Evolutionary conservation across 2,797 vertebrate species (phyloP), one percentile per base, ranked within the genome.

Genomic region (Orestias chungarensis): DNA sequence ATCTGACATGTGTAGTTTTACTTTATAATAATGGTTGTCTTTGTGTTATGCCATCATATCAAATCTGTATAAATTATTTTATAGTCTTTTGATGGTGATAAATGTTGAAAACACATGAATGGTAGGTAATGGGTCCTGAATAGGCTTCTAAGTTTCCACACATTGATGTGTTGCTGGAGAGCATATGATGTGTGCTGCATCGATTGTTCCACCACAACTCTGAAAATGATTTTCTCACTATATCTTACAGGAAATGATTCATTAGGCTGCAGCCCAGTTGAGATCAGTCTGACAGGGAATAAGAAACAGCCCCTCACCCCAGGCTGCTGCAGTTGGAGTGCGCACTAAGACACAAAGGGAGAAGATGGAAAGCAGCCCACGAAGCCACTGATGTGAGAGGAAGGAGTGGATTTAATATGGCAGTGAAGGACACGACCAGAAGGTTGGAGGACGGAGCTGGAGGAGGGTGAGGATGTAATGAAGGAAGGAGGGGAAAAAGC

Each of bases 241-340:
- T 85, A 87, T 90, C 86, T 86, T 66, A 69, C 80, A 92, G 93
- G 93, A 94, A 93, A 92, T 90, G 78, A 93, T 87, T 89, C 75
- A 90, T 89, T 89, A 90, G 85, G 80, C 84, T 68, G 78, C 44
- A 80, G 83, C 82, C 86, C 80, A 82, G 80, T 89, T 90, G 82
- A 86, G 86, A 87, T 81, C 69, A 25, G 73, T 88, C 82, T 86
- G 83, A 90, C 79, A 77, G 73, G 75, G 87, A 92, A 93, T 87
- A 84, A 90, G 88, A 92, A 91, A 91, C 89, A 93, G 91, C 83
- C 78, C 81, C 85, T 82, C 83, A 86, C 85, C 87, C 81, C 61
- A 47, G 89, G 89, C 88, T 79, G 86, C 78, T 79, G 81, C 64
- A 20, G 82, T 88, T 80, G 75, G 81, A 88, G 80, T 43, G 66